Evolutionary conservation across 2,113 vertebrate genomes (phyloP), one percentile per base, ranked within the genome.

Genomic region (Ondatra zibethicus): DNA sequence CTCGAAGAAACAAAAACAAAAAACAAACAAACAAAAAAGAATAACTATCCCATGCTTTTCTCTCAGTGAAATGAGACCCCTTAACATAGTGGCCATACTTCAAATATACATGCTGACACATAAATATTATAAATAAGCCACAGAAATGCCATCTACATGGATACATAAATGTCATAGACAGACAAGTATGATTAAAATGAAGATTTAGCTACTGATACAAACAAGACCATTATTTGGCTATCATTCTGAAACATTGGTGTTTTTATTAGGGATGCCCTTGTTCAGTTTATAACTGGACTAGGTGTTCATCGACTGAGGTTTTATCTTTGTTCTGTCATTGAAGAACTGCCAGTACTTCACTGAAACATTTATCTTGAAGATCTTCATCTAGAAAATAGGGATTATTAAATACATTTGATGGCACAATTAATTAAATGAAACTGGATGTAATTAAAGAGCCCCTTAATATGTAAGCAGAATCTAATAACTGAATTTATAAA

Each of bases 71-170:
- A 14, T 81, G 42, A 96, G 58, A 80, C 4, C 68, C 12, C 3
- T 92, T 29, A 72, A 39, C 6, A 88, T 4, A 91, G 17, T 82
- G 17, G 8, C 72, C 72, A 61, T 55, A 52, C 8, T 55, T 84
- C 66, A 81, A 73, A 76, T 29, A 55, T 65, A 65, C 36, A 89
- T 73, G 58, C 66, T 87, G 29, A 92, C 19, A 63, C 88, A 4
- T 81, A 45, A 91, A 85, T 91, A 91, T 45, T 76, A 77, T 42
- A 94, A 19, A 36, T 93, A 27, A 82, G 42, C 50, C 73, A 58
- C 1, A 87, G 47, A 95, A 92, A 92, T 50, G 7, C 0, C 39
- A 82, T 3, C 52, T 19, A 75, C 2, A 73, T 29, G 25, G 66
- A 75, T 36, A 87, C 0, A 5, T 61, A 84, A 42, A 96, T 47